Percentiles rank a stretch among this genome's conserved stretches.
These are phyloP conservation scores for Octodonta nipae DNA, from an alignment of 2,888 invertebrate genomes.

Conservation along the genomic window DNA sequence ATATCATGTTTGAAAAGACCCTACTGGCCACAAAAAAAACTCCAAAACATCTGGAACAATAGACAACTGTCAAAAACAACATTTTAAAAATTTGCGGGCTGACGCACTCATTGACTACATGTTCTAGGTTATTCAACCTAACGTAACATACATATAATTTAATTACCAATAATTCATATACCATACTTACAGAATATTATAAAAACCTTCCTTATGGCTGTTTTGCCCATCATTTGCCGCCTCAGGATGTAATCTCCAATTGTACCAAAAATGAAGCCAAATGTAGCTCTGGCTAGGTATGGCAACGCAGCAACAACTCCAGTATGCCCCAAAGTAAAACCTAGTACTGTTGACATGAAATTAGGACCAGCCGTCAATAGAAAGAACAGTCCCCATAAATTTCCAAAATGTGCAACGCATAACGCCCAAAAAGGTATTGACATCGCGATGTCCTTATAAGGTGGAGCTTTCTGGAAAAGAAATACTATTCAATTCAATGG, in stretches of 20 bases:
- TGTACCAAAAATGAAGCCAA: constrained; percentile 17
- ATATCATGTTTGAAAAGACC: no score
- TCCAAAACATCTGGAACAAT: not conserved
- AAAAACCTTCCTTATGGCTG: constrained; percentile 16
- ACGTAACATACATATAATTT: no score
- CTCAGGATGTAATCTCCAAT: constrained; percentile 17
- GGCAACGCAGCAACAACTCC: constrained; percentile 18
- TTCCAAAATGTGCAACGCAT: constrained; percentile 55
- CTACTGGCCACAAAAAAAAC: not conserved
- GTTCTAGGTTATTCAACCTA: no score
- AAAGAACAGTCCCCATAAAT: constrained; percentile 62
- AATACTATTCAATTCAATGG: not conserved
- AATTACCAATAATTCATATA: no score
- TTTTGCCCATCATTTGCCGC: constrained; percentile 12
- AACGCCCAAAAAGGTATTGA: constrained; percentile 61
- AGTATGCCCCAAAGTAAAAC: constrained; percentile 34
- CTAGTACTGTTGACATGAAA: constrained; percentile 56
- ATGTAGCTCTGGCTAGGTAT: constrained; percentile 17
- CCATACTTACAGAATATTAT: constrained; percentile 17
- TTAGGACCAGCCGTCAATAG: constrained; percentile 63
- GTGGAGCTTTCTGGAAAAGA: constrained; percentile 46
- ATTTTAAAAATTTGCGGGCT: not conserved
- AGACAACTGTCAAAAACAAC: not conserved
- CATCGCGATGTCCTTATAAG: constrained; percentile 45
- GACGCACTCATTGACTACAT: not conserved